These are phyloP conservation scores for Aplodontia rufa DNA, from an alignment of 2,113 vertebrate species.

Conservation along the genomic window DNA sequence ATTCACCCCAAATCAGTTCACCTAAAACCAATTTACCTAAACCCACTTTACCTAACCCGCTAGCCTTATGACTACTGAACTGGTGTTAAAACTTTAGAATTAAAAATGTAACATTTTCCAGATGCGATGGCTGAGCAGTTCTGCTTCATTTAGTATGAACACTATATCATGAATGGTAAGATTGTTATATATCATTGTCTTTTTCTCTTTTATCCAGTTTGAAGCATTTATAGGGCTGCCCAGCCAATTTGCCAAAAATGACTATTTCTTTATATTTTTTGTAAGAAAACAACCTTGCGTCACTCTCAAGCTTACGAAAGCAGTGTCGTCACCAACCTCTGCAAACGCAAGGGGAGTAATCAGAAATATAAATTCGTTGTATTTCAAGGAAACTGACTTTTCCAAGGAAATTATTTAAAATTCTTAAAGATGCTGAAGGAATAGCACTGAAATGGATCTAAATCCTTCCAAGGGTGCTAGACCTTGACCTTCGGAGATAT, in stretches of 20 bases:
- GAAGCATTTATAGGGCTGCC: neutral
- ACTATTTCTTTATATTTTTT: neutral
- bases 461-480: neutral
- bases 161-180: neutral
- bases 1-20: neutral
- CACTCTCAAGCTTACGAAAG: neutral
- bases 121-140: neutral
- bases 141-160: neutral
- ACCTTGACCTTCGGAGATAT: neutral
- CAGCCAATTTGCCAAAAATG: neutral
- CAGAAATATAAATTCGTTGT: neutral
- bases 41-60: neutral
- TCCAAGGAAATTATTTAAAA: neutral
- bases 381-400: neutral
- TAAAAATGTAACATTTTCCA: neutral
- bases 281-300: neutral
- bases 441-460: neutral
- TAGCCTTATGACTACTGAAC: neutral
- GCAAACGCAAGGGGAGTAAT: neutral
- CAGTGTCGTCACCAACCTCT: neutral
- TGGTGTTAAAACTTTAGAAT: neutral
- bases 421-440: neutral
- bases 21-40: neutral
- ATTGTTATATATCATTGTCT: neutral
- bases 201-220: neutral